Conservation (phyloP, 2,888 invertebrate species). For the Raillietiella orientalis region DNA sequence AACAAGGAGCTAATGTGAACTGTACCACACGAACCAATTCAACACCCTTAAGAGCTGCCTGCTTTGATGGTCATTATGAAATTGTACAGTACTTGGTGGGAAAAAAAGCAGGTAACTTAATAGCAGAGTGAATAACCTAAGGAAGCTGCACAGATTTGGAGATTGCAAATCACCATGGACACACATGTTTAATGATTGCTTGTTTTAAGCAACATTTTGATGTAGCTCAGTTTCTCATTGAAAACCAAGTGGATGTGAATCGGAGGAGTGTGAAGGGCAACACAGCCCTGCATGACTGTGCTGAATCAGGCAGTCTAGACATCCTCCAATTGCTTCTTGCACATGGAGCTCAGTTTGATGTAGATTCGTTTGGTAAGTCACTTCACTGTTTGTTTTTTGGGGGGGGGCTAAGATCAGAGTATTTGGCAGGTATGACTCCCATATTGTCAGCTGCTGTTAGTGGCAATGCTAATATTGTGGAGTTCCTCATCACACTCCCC, state of each 20-base stretch:
- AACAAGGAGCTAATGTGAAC: conserved; percentile 64
- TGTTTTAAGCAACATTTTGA: conserved; percentile 78
- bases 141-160: conserved; percentile 35
- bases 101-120: conserved; percentile 40
- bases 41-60: conserved; percentile 74
- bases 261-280: conserved; percentile 43
- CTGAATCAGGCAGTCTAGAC: conserved; percentile 73
- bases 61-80: conserved; percentile 82
- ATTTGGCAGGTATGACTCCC: conserved; percentile 81
- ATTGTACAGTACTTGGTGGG: conserved; percentile 75
- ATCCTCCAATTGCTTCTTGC: conserved; percentile 61
- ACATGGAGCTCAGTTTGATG: conserved; percentile 67
- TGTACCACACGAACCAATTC: conserved; percentile 78
- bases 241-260: conserved; percentile 62
- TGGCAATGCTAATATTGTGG: conserved; percentile 71
- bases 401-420: no score
- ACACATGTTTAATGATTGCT: conserved; percentile 92
- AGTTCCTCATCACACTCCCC: conserved; percentile 45
- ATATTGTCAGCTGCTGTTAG: conserved; percentile 60
- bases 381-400: conserved; percentile 1
- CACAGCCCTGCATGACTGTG: conserved; percentile 91
- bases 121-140: conserved; percentile 6
- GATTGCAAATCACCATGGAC: conserved; percentile 75
- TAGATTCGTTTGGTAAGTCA: conserved; percentile 50
- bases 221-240: conserved; percentile 61